Base-by-base conservation (phyloP, 92 coral and sea anemone species). In the Epizoanthus rinbou region DNA sequence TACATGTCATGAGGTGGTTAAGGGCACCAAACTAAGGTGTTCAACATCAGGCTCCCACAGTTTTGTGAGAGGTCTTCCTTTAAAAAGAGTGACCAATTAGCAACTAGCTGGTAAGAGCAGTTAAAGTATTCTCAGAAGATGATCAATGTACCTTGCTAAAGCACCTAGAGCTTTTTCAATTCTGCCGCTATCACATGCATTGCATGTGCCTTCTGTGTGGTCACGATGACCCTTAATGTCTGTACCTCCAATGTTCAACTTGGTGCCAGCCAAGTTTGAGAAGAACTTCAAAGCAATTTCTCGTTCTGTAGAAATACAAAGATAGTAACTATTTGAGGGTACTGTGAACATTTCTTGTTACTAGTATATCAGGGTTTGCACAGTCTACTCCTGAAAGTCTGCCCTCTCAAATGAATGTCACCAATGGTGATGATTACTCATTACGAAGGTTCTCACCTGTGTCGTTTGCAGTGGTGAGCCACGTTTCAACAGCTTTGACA, bases 231-330 rank as follows among this genome's bases (percentile, higher is more conserved):
- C 82, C 59, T 91, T 93, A 24, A 72, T 88, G 24, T 80, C 80
- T 33, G 89, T 83, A 17, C 74, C 71, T 22, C 84, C 90, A 53
- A 91, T 64, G 52, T 86, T 89, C 69, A 89, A 63, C 83, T 89
- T 91, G 8, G 91, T 83, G 56, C 94, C 97, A 86, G 97, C 92
- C 56, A 93, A 74, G 28, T 87, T 91, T 10, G 95, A 91, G 71
- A 93, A 93, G 71, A 93, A 93, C 85, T 93, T 93, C 62, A 93
- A 73, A 21, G 97, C 97, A 41, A 93, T 80, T 62, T 91, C 94
- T 19, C 83, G 92, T 73, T 93, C 97, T 93, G 71, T 62, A 52
- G 76, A 79, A n/a, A 22, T 4, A 80, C 54, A 67, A 28, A 66
- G 7, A 31, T 33, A 11, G 19, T 3, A 18, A 14, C 22, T 28